Conservation (phyloP, 1,140 invertebrate genomes). For the Drosophila seguyi region DNA sequence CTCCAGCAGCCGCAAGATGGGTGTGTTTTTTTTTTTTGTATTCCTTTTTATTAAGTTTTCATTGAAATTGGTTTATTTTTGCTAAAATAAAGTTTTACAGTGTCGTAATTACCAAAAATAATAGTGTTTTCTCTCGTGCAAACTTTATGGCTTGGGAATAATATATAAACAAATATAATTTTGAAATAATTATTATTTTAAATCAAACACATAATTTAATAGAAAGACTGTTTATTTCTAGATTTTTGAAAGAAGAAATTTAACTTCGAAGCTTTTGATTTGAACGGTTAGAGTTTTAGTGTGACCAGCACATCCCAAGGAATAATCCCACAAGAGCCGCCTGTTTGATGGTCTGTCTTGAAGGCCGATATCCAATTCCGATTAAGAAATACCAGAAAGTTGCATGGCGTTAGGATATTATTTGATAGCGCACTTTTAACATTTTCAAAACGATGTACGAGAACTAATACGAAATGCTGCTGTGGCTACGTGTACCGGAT, state of each 20-base stretch:
- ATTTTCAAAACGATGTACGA: too few relatives aligned
- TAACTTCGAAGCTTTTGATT: neutral
- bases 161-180: neutral
- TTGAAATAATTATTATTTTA: neutral
- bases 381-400: neutral
- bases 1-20: conserved; percentile 16
- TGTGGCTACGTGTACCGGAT: too few relatives aligned
- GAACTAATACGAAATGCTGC: too few relatives aligned
- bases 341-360: too few relatives aligned
- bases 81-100: conserved; percentile 35
- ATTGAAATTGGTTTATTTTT: conserved; percentile 24
- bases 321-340: too few relatives aligned
- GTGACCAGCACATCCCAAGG: neutral
- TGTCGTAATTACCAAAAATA: neutral
- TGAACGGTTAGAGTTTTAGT: neutral
- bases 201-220: neutral
- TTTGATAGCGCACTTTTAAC: too few relatives aligned
- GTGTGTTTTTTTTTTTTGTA: conserved; percentile 1
- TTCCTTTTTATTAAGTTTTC: neutral
- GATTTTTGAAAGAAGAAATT: neutral
- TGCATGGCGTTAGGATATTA: too few relatives aligned
- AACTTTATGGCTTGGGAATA: neutral
- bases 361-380: too few relatives aligned
- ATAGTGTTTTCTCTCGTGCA: neutral
- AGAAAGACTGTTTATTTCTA: neutral